Percentiles rank a stretch among this genome's conserved stretches.
Evolutionary conservation across 2,113 vertebrate species (phyloP).

Genomic region (Halichoerus grypus): DNA sequence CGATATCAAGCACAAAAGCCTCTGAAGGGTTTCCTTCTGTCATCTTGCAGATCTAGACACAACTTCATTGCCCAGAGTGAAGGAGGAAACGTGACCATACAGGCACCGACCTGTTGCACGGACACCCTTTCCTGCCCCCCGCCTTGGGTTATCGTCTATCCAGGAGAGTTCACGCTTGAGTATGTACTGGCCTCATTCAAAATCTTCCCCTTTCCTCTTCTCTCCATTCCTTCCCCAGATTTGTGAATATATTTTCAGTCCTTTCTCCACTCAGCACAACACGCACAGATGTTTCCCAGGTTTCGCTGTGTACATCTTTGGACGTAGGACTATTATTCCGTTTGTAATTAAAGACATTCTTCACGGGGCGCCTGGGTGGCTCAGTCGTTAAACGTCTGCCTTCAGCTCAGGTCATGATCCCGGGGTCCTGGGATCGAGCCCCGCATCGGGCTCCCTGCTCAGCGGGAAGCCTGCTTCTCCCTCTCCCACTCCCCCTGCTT

Average conservation of each 20-base stretch:
- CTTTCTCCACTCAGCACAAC: neutral
- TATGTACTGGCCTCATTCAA: neutral
- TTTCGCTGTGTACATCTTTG: neutral
- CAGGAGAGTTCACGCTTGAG: neutral
- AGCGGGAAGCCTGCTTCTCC: no score
- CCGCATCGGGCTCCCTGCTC: no score
- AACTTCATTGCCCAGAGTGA: neutral
- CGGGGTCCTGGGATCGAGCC: no score
- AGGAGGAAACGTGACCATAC: neutral
- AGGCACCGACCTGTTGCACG: neutral
- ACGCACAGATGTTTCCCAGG: neutral
- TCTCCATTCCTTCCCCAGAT: neutral
- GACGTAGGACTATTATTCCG: neutral
- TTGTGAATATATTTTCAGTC: neutral
- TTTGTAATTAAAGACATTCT: neutral
- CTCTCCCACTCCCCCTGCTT: no score
- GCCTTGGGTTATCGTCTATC: neutral
- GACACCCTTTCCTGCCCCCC: neutral
- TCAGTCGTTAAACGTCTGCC: no score
- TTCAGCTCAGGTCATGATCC: no score
- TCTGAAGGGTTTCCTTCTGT: neutral
- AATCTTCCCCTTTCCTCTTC: neutral
- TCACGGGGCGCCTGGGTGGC: neutral
- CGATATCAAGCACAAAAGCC: neutral
- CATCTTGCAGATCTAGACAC: constrained; percentile 14